phyloP scores from a whole-genome alignment of 2,888 invertebrate species.

The Gandaritis pyraliata region DNA sequence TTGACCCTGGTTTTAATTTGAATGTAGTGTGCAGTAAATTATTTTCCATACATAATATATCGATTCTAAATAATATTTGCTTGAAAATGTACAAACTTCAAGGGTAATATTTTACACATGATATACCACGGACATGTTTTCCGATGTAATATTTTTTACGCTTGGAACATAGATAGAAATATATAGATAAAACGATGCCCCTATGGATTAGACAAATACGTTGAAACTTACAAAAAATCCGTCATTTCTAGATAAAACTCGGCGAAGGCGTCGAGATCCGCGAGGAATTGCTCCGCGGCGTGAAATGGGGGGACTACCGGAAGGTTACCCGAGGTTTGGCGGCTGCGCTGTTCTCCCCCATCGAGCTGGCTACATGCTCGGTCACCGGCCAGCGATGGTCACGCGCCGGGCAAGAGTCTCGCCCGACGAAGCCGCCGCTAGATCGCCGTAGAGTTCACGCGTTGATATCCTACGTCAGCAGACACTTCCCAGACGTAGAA shows the following conservation, averaged over 20 bases:
- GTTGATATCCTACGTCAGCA: constrained; percentile 89
- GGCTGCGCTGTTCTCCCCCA: constrained; percentile 89
- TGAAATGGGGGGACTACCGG: constrained; percentile 90
- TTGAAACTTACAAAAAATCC: constrained; percentile 5
- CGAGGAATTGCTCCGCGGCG: constrained; percentile 88
- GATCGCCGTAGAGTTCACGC: constrained; percentile 90
- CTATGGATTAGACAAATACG: too few relatives aligned
- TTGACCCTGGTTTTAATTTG: too few relatives aligned
- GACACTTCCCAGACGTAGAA: constrained; percentile 89
- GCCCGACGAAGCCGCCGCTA: constrained; percentile 90
- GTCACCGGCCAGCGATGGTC: constrained; percentile 91
- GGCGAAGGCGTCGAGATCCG: constrained; percentile 90
- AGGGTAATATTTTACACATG: too few relatives aligned
- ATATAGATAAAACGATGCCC: too few relatives aligned
- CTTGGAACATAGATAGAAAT: too few relatives aligned
- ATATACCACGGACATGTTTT: too few relatives aligned
- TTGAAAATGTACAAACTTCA: too few relatives aligned
- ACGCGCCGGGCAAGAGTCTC: constrained; percentile 88
- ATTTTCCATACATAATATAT: too few relatives aligned
- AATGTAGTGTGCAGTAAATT: too few relatives aligned
- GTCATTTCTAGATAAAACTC: constrained; percentile 85
- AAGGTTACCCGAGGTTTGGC: constrained; percentile 89
- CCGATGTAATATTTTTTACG: too few relatives aligned
- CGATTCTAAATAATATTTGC: too few relatives aligned
- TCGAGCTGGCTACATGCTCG: constrained; percentile 89